Percentiles rank a stretch among this genome's conserved stretches.
Conservation (phyloP, 2,888 invertebrate genomes). For the Oscheius sp. region DNA sequence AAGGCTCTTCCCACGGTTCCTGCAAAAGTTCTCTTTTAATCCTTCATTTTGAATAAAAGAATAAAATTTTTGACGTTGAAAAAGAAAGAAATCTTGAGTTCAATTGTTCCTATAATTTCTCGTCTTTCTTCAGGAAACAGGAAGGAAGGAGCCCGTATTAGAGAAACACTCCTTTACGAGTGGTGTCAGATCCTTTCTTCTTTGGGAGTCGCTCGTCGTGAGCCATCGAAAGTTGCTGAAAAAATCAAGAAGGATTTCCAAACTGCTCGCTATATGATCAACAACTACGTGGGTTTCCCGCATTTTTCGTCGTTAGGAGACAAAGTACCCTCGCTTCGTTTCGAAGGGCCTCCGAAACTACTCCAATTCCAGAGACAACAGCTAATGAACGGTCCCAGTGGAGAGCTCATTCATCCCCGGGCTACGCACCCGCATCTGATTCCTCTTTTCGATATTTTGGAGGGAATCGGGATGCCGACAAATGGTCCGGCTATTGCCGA, state of each 20-base stretch:
- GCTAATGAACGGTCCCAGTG: slow-evolving; percentile 21
- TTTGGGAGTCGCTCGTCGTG: slow-evolving; percentile 18
- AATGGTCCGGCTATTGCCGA: background rate
- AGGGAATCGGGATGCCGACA: background rate
- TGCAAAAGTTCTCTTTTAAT: too few species aligned
- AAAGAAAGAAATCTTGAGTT: too few species aligned
- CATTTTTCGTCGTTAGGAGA: background rate
- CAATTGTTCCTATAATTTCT: background rate
- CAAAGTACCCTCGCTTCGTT: background rate
- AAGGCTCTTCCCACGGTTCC: too few species aligned
- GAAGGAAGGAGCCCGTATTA: slow-evolving; percentile 11
- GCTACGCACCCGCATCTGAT: slow-evolving; percentile 9
- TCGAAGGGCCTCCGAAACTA: background rate
- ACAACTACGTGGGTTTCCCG: slow-evolving; percentile 3
- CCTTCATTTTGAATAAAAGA: too few species aligned
- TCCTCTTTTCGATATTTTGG: slow-evolving; percentile 5
- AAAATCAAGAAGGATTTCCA: slow-evolving; percentile 18
- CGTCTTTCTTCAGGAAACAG: background rate
- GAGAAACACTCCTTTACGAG: slow-evolving; percentile 3
- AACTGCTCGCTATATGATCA: slow-evolving; percentile 15
- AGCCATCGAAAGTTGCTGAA: slow-evolving; percentile 13
- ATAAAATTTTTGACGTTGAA: too few species aligned
- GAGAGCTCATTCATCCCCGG: slow-evolving; percentile 11
- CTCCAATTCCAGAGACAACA: background rate
- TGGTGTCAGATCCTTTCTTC: slow-evolving; percentile 11